Evolutionary conservation across 2,888 invertebrate species (phyloP), one percentile per base, ranked within the genome.

Genomic region (Aphodius granarius): DNA sequence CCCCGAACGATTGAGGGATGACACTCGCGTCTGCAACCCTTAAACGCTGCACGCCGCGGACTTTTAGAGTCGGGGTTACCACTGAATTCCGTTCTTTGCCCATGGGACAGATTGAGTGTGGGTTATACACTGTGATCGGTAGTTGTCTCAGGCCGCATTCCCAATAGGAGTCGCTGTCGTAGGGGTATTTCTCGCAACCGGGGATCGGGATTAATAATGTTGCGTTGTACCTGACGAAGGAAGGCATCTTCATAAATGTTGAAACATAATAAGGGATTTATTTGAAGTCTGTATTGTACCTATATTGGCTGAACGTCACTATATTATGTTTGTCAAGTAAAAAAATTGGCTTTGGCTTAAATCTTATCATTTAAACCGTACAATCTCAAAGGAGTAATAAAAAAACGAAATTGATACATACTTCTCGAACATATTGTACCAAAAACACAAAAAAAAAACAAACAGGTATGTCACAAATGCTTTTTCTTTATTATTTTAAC

Each of bases 1-100:
- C 96, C 84, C 95, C 96, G 15, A 95, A 91, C 76, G 96, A 95
- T 0, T 91, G 92, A 0, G 96, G 96, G 96, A 97, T 96, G 73
- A 97, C 92, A 78, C 95, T 95, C 0, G 95, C 95, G 84, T 96
- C 96, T 0, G 93, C 92, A 0, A 96, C 94, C 77, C 96, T 89
- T 21, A 96, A 86, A 21, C 93, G 93, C 0, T 92, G 91, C 0
- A 96, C 91, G 0, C 95, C 95, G 79, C 94, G 92, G 0, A 95
- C 95, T 16, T 92, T 89, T n/a, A 95, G 84, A 73, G 93, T 89
- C 0, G 92, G 87, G 85, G 95, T 92, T 0, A 95, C 94, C 0
- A 95, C 95, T 0, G 87, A 87, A 80, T 91, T 91, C 20, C 88
- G 83, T 0, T 85, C 83, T 0, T 93, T 92, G 0, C 94, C 94